Conservation (phyloP, 1,140 invertebrate genomes). For the Drosophila athabasca region DNA sequence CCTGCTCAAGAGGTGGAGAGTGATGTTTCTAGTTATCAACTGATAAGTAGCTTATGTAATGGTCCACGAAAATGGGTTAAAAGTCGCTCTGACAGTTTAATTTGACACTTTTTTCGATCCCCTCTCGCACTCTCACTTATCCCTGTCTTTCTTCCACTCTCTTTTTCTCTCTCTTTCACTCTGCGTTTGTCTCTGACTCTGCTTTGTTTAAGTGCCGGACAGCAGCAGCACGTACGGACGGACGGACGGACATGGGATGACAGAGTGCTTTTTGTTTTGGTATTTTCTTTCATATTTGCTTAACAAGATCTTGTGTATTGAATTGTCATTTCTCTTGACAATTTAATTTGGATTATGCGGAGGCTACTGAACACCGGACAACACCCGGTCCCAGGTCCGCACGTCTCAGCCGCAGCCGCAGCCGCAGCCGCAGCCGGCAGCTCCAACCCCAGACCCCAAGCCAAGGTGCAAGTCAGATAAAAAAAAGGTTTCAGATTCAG, state of each 20-base stretch:
- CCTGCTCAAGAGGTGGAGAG: slow-evolving; percentile 53
- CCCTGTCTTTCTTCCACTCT: background rate
- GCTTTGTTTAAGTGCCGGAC: slow-evolving; percentile 28
- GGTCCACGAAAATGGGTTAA: slow-evolving; percentile 69
- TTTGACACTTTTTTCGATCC: slow-evolving; percentile 70
- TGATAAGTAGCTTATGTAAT: slow-evolving; percentile 82
- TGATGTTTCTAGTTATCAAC: slow-evolving; percentile 71
- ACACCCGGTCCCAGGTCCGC: background rate
- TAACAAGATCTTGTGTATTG: slow-evolving; percentile 79
- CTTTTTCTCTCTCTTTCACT: slow-evolving; percentile 10
- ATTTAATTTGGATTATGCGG: slow-evolving; percentile 81
- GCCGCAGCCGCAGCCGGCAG: too few species aligned
- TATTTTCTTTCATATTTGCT: slow-evolving; percentile 70
- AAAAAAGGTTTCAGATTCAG: slow-evolving; percentile 39
- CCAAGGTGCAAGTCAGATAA: slow-evolving; percentile 24
- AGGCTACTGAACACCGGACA: slow-evolving; percentile 60
- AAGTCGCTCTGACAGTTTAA: slow-evolving; percentile 77
- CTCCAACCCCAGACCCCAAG: background rate
- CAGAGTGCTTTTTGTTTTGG: slow-evolving; percentile 72
- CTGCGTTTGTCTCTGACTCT: slow-evolving; percentile 30
- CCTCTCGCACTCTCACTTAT: slow-evolving; percentile 9
- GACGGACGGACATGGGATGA: slow-evolving; percentile 41
- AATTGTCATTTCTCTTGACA: slow-evolving; percentile 82
- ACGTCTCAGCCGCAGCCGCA: too few species aligned
- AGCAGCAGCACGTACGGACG: background rate